Percentiles rank a stretch among this genome's conserved stretches.
Conservation (phyloP, 2,888 invertebrate genomes). For the Trissolcus brochymenae region DNA sequence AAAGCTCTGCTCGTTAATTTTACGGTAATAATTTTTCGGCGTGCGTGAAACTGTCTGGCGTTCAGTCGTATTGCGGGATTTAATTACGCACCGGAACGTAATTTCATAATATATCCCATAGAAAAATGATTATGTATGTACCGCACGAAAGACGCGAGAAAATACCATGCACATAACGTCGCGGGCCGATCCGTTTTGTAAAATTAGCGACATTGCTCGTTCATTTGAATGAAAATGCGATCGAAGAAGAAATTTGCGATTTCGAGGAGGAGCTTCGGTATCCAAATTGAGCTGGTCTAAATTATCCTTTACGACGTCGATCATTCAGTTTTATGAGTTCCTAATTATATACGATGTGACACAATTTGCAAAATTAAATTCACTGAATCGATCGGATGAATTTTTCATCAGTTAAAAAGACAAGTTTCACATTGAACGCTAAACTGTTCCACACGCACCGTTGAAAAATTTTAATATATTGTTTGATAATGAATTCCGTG, state of each 20-base stretch:
- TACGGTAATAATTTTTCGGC: slow-evolving; percentile 54
- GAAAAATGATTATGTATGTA: slow-evolving; percentile 41
- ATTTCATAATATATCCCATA: slow-evolving; percentile 34
- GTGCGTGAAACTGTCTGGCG: slow-evolving; percentile 51
- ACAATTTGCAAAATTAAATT: slow-evolving; percentile 21
- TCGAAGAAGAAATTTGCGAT: slow-evolving; percentile 18
- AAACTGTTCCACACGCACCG: too few species aligned
- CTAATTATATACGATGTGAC: slow-evolving; percentile 29
- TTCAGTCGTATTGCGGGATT: slow-evolving; percentile 46
- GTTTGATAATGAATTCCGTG: too few species aligned
- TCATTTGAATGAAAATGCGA: slow-evolving; percentile 44
- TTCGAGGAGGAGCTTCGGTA: slow-evolving; percentile 10
- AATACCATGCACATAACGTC: neutral
- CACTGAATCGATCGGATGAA: slow-evolving; percentile 23
- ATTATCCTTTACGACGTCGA: slow-evolving; percentile 16
- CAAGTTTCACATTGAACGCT: neutral
- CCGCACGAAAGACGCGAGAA: slow-evolving; percentile 20
- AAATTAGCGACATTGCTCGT: slow-evolving; percentile 10
- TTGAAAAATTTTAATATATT: too few species aligned
- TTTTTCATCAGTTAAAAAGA: slow-evolving; percentile 4
- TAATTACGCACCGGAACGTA: slow-evolving; percentile 48
- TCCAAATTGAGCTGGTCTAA: slow-evolving; percentile 12
- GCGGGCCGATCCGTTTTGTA: too few species aligned
- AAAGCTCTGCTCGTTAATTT: slow-evolving; percentile 51
- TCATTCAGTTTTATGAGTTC: slow-evolving; percentile 20